Percentiles rank a stretch among this genome's conserved stretches.
phyloP scores from a whole-genome alignment of 2,113 vertebrate genomes.

The Andinoacara biseriatus region DNA sequence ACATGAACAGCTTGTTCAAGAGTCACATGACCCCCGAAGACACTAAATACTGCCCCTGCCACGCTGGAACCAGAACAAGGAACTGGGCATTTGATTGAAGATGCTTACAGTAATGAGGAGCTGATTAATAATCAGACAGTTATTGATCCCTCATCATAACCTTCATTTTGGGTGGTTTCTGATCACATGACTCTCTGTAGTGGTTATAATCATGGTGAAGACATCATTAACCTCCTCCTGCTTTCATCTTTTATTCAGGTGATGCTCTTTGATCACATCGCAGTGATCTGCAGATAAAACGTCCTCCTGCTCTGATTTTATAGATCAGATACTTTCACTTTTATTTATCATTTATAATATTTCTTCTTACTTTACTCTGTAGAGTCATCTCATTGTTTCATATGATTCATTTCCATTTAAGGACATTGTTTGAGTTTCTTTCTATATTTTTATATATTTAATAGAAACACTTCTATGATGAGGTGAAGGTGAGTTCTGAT shows the following conservation, averaged over 20 bases:
- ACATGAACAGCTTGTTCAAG: background rate
- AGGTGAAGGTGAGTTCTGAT: too few species aligned
- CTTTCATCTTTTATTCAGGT: conserved; percentile 7
- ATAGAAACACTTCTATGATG: background rate
- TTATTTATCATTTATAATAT: background rate
- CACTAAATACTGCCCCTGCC: background rate
- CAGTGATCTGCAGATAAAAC: background rate
- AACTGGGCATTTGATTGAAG: background rate
- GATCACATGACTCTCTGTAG: background rate
- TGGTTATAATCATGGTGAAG: background rate
- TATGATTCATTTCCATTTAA: background rate
- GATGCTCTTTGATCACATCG: background rate
- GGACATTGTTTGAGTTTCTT: background rate
- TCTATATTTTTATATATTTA: background rate
- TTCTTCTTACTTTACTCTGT: background rate
- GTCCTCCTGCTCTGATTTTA: background rate
- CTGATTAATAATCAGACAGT: background rate
- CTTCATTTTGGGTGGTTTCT: background rate
- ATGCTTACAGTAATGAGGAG: background rate
- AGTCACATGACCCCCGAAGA: background rate
- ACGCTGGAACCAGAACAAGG: background rate
- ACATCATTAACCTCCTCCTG: conserved; percentile 2
- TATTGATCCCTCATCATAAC: background rate
- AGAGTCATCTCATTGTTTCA: background rate
- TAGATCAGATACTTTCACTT: background rate